Base-by-base conservation (phyloP, 2,888 invertebrate species). In the Apotomis betuletana region DNA sequence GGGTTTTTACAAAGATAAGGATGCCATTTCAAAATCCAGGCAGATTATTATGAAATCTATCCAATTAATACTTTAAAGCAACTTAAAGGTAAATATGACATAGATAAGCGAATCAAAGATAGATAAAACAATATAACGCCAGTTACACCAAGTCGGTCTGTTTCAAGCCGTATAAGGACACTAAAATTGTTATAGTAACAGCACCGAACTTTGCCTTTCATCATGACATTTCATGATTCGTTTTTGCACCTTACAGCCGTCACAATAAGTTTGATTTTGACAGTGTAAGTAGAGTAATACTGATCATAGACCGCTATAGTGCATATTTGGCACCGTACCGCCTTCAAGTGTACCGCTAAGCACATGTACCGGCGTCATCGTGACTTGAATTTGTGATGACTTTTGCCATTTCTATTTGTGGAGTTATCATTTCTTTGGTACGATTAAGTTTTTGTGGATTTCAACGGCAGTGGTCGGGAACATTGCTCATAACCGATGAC, bases 311-410 rank as follows among this genome's bases (percentile, higher is more conserved):
- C 44, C n/a, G 6, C 44, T 57, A 27, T 64, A 57, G 55, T 80
- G 86, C 92, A 87, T 90, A 90, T 93, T 92, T 92, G 92, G 92
- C 91, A 91, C 88, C 81, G 88, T 82, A 78, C 79, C 81, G 83
- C 85, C 87, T 90, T 90, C 87, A 86, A 85, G 78, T 86, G 85
- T 87, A 89, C 91, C 88, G 90, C 90, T 90, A 88, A 91, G 88
- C 89, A 89, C 86, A 84, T 88, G 90, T 88, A 87, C 89, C 90
- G 88, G 83, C 83, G 80, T 80, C 79, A 82, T 75, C 87, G 84
- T 86, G 89, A 86, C 80, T 64, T 70, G 77, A 80, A 80, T 80
- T 69, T 60, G 60, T 74, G 75, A 73, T 75, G 51, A 69, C 54
- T 73, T 63, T 70, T 80, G 49, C 70, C 59, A 65, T 54, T 65